Conservation (phyloP, 2,888 invertebrate genomes). For the Nephrotoma flavescens region DNA sequence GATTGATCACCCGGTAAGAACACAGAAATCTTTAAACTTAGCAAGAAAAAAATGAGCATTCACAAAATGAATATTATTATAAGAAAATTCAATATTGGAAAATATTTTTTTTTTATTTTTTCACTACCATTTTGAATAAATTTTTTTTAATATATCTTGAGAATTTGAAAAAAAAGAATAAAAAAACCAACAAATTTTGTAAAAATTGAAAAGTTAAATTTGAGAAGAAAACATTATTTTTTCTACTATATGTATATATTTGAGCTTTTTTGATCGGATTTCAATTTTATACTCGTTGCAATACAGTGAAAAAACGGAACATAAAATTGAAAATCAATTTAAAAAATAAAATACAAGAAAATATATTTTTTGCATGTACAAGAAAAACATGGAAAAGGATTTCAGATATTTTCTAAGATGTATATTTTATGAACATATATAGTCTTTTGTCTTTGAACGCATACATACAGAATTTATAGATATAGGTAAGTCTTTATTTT, state of each 20-base stretch:
- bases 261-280: background rate
- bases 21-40: background rate
- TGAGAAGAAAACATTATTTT: background rate
- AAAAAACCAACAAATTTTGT: background rate
- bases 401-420: background rate
- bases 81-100: background rate
- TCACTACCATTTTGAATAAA: background rate
- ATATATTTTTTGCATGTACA: background rate
- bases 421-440: background rate
- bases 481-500: background rate
- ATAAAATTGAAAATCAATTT: slow-evolving; percentile 1
- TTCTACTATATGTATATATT: background rate
- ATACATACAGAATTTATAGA: background rate
- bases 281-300: background rate
- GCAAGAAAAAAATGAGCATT: background rate
- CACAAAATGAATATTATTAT: background rate
- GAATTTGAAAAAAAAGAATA: background rate
- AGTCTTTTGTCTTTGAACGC: background rate
- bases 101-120: background rate
- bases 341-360: background rate
- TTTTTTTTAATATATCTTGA: background rate
- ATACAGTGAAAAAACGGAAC: background rate
- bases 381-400: slow-evolving; percentile 2
- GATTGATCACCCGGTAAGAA: background rate
- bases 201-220: background rate